Evolutionary conservation across 2,888 invertebrate species (phyloP).

Genomic region (Tetramorium bicarinatum): DNA sequence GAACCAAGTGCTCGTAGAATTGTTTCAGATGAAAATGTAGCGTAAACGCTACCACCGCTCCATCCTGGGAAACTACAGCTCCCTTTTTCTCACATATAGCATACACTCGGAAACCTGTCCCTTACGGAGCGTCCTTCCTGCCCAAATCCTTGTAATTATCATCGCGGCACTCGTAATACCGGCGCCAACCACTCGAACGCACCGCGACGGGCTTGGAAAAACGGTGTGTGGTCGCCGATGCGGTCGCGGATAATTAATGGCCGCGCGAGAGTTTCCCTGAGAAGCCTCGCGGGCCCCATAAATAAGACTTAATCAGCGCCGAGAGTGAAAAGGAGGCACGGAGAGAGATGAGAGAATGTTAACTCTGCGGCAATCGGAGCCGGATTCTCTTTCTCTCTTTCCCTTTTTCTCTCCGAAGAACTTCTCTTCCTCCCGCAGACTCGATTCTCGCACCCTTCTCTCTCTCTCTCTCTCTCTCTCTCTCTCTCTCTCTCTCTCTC

Average conservation of each 20-base stretch:
- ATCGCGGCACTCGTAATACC: background rate
- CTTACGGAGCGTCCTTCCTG: background rate
- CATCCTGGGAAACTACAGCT: constrained; percentile 6
- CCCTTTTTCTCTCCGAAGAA: background rate
- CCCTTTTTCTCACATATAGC: background rate
- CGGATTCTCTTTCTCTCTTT: background rate
- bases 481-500: background rate
- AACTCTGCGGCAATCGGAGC: background rate
- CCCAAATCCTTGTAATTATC: constrained; percentile 3
- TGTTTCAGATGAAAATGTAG: background rate
- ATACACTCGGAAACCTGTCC: background rate
- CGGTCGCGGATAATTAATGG: constrained; percentile 36
- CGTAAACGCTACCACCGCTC: background rate
- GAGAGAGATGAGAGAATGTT: background rate
- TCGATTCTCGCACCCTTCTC: constrained; percentile 28
- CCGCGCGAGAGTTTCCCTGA: constrained; percentile 28
- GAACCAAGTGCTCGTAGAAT: background rate
- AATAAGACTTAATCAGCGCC: constrained; percentile 46
- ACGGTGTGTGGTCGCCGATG: constrained; percentile 3
- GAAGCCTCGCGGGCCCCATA: constrained; percentile 18
- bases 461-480: background rate
- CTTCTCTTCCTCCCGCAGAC: background rate
- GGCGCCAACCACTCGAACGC: constrained; percentile 5
- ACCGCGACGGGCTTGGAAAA: background rate
- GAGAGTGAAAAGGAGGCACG: background rate